phyloP scores from a whole-genome alignment of 1,140 invertebrate genomes.

The Philaenus spumarius region DNA sequence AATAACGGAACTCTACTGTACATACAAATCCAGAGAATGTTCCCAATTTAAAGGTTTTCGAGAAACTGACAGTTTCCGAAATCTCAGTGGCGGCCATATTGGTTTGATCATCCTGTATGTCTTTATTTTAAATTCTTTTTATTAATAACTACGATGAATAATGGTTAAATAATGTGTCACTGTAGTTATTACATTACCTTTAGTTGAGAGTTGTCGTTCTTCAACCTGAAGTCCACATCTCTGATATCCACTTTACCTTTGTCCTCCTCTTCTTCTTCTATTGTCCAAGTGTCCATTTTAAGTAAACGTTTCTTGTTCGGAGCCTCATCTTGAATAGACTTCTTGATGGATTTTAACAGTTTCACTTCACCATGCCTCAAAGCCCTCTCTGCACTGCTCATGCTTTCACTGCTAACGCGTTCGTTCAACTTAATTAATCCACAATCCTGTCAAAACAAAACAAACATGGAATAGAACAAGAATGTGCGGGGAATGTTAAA shows the following conservation, averaged over 20 bases:
- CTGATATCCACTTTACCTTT: slow-evolving; percentile 65
- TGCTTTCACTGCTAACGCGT: slow-evolving; percentile 41
- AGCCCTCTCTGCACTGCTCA: slow-evolving; percentile 69
- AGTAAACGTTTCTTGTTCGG: slow-evolving; percentile 61
- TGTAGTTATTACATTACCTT: too few relatives aligned
- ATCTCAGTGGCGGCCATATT: too few relatives aligned
- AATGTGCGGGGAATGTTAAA: background rate
- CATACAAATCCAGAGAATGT: too few relatives aligned
- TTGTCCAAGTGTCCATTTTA: slow-evolving; percentile 48
- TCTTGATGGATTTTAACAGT: slow-evolving; percentile 71
- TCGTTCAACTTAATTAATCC: slow-evolving; percentile 53
- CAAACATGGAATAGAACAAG: background rate
- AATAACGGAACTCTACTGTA: too few relatives aligned
- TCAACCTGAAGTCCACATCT: slow-evolving; percentile 86
- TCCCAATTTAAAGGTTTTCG: too few relatives aligned
- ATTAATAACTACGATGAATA: too few relatives aligned
- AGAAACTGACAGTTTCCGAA: too few relatives aligned
- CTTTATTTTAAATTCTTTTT: too few relatives aligned
- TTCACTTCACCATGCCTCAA: slow-evolving; percentile 81
- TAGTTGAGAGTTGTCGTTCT: slow-evolving; percentile 61
- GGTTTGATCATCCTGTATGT: too few relatives aligned
- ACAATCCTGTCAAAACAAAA: slow-evolving; percentile 49
- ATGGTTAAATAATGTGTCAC: too few relatives aligned
- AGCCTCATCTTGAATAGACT: slow-evolving; percentile 53
- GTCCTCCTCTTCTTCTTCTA: slow-evolving; percentile 48